A percentile compares a stretch with the other conserved stretches of the same genome.
Conservation (phyloP, 2,113 vertebrate genomes). For the zebrafish (Danio rerio) region DNA sequence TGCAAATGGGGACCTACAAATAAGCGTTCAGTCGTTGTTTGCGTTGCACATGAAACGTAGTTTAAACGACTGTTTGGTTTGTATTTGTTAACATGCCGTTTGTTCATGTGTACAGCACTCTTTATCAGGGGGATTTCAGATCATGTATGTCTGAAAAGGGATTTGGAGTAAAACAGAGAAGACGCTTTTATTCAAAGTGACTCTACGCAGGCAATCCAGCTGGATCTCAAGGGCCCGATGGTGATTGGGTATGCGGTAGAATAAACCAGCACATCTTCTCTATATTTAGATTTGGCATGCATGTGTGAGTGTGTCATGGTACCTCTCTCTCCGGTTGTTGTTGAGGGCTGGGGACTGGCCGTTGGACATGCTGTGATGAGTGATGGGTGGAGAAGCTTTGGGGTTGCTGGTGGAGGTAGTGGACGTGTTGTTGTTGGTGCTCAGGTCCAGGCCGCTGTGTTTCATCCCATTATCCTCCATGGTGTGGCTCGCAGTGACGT, state of each 20-base stretch:
- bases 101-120: slow-evolving; percentile 22
- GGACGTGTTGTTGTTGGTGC: slow-evolving; percentile 94
- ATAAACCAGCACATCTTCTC: background rate
- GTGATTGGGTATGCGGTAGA: background rate
- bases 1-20: slow-evolving; percentile 63
- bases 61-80: slow-evolving; percentile 31
- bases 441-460: slow-evolving; percentile 94
- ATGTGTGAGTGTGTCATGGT: slow-evolving; percentile 58
- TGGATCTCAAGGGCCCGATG: slow-evolving; percentile 4
- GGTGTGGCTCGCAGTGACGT: slow-evolving; percentile 90
- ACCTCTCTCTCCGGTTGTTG: slow-evolving; percentile 92
- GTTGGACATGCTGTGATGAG: slow-evolving; percentile 96
- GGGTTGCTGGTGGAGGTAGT: slow-evolving; percentile 98
- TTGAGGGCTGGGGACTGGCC: slow-evolving; percentile 96
- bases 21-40: background rate
- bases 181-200: slow-evolving; percentile 1
- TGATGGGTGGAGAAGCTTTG: slow-evolving; percentile 98
- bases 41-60: slow-evolving; percentile 48
- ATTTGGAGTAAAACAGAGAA: background rate
- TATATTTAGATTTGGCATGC: background rate
- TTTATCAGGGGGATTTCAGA: slow-evolving; percentile 2
- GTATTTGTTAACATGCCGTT: slow-evolving; percentile 46
- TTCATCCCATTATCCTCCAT: slow-evolving; percentile 91
- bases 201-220: background rate
- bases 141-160: slow-evolving; percentile 1